Evolutionary conservation across 2,797 vertebrate genomes (phyloP).

Genomic region (Sparus aurata): DNA sequence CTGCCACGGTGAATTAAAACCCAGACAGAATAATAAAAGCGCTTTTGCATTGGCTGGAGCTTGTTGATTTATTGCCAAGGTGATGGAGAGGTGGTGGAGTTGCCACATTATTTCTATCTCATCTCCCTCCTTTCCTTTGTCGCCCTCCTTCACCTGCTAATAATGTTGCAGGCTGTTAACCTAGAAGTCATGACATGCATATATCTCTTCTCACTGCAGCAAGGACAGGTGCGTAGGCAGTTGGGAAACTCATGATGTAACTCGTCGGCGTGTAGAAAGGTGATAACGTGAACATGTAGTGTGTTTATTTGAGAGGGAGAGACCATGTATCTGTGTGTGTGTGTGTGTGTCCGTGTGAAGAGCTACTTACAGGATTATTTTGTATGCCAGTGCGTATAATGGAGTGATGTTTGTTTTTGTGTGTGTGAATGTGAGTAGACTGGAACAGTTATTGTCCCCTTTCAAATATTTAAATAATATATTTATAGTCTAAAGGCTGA

Average conservation of each 20-base stretch:
- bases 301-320: slow-evolving; percentile 14
- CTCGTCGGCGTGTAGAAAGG: not conserved
- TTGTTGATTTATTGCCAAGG: slow-evolving; percentile 25
- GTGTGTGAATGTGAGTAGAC: slow-evolving; percentile 12
- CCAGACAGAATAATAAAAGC: slow-evolving; percentile 35
- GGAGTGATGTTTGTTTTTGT: slow-evolving; percentile 3
- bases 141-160: slow-evolving; percentile 8
- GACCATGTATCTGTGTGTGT: not conserved
- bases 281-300: not conserved
- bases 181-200: not conserved
- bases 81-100: slow-evolving; percentile 28
- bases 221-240: not conserved
- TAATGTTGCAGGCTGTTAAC: slow-evolving; percentile 22
- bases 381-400: slow-evolving; percentile 2
- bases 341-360: not conserved
- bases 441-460: slow-evolving; percentile 48
- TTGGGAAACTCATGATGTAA: slow-evolving; percentile 9
- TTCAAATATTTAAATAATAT: slow-evolving; percentile 76
- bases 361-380: slow-evolving; percentile 2
- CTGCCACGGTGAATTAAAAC: slow-evolving; percentile 20
- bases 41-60: slow-evolving; percentile 23
- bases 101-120: not conserved
- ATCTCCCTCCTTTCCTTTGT: not conserved
- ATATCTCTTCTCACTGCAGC: slow-evolving; percentile 8
- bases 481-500: slow-evolving; percentile 53